phyloP scores from a whole-genome alignment of 2,888 invertebrate genomes.

The Thymelicus lineola region DNA sequence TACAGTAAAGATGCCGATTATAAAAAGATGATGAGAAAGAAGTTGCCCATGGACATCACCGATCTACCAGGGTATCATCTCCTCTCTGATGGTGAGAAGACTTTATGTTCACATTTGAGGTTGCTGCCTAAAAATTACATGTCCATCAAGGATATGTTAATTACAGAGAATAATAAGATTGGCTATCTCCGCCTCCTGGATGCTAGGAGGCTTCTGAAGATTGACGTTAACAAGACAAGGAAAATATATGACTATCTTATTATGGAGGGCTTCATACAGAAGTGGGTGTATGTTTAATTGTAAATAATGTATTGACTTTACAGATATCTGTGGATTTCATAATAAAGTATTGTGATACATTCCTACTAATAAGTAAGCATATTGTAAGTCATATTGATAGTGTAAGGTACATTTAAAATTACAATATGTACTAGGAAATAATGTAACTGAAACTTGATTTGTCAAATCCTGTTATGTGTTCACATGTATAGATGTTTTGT shows the following conservation, averaged over 20 bases:
- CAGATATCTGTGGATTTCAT: background rate
- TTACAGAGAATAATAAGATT: slow-evolving; percentile 90
- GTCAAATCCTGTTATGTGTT: too few relatives aligned
- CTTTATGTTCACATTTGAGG: slow-evolving; percentile 90
- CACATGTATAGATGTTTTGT: too few relatives aligned
- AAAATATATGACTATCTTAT: slow-evolving; percentile 93
- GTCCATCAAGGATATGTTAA: slow-evolving; percentile 90
- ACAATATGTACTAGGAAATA: too few relatives aligned
- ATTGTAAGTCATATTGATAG: background rate
- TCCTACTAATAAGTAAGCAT: slow-evolving; percentile 4
- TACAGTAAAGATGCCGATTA: slow-evolving; percentile 48
- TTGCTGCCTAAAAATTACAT: slow-evolving; percentile 91
- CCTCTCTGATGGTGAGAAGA: slow-evolving; percentile 88
- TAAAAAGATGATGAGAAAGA: slow-evolving; percentile 66
- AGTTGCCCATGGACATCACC: slow-evolving; percentile 85
- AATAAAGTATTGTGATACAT: slow-evolving; percentile 5
- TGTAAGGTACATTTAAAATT: background rate
- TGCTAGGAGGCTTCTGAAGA: slow-evolving; percentile 93
- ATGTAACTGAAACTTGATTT: too few relatives aligned
- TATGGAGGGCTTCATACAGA: slow-evolving; percentile 87
- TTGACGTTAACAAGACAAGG: slow-evolving; percentile 97
- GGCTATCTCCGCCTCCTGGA: slow-evolving; percentile 91
- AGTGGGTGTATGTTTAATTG: slow-evolving; percentile 10
- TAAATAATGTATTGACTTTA: background rate
- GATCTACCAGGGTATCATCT: slow-evolving; percentile 92